phyloP scores from a whole-genome alignment of 2,888 invertebrate genomes.

The Congeria kusceri region DNA sequence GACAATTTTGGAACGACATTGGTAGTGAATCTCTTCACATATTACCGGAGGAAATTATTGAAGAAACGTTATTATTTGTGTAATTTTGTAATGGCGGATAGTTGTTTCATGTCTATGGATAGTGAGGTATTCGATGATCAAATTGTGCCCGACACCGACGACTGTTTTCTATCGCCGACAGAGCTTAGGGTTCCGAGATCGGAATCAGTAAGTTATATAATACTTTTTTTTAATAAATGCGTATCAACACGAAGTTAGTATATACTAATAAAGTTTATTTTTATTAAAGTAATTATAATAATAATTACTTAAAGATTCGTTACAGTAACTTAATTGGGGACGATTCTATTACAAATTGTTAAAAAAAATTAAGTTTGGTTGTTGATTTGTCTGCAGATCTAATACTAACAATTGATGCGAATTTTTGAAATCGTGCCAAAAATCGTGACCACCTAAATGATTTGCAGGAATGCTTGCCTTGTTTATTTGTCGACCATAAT shows the following conservation, averaged over 20 bases:
- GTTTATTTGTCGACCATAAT: too few species aligned
- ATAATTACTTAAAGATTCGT: too few species aligned
- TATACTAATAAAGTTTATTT: too few species aligned
- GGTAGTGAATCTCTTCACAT: neutral
- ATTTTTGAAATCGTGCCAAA: neutral
- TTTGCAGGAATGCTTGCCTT: neutral
- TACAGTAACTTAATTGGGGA: too few species aligned
- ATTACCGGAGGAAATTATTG: too few species aligned
- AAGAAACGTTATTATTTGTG: slow-evolving; percentile 11
- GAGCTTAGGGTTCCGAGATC: slow-evolving; percentile 53
- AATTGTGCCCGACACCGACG: slow-evolving; percentile 82
- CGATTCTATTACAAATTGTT: too few species aligned
- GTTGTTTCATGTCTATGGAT: slow-evolving; percentile 68
- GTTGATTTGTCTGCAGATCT: too few species aligned
- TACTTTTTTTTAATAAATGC: too few species aligned
- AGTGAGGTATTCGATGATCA: slow-evolving; percentile 79
- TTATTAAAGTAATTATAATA: too few species aligned
- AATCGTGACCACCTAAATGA: neutral
- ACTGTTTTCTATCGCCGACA: slow-evolving; percentile 75
- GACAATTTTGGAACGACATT: neutral
- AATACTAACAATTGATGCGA: neutral
- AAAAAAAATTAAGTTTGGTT: too few species aligned
- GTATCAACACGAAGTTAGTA: too few species aligned
- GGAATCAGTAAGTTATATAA: slow-evolving; percentile 42
- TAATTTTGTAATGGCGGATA: slow-evolving; percentile 76